Evolutionary conservation across 2,113 vertebrate species (phyloP), one percentile per base, ranked within the genome.

Genomic region (Martes martes): DNA sequence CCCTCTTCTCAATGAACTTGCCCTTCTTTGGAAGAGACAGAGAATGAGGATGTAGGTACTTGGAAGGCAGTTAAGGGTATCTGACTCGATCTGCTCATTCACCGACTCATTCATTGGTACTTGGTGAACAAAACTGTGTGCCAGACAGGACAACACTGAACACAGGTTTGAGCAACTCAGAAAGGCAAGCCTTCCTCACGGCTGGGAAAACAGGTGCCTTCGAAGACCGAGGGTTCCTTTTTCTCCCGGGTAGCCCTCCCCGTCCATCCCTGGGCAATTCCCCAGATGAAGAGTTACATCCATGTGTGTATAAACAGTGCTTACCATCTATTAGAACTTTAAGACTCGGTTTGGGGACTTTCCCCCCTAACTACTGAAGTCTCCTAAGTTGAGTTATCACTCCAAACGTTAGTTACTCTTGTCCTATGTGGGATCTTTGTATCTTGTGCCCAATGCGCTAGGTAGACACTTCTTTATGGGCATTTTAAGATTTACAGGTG

Each of bases 401-500:
- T 33, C 33, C 63, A 2, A 26, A 91, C 28, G 73, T 94, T 67
- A 19, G 13, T 42, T 91, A 14, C 47, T 55, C 0, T 42, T 79
- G 24, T 26, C n/a, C 26, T 61, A 14, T 4, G 28, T 88, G 74
- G 95, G 39, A 89, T 15, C 84, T 81, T 85, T 28, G 11, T 11
- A 14, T 19, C 79, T 95, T 23, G 74, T 16, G 18, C 80, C 95
- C 81, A 52, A 87, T 19, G 14, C 18, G 18, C 81, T 55, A 16
- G 69, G 52, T 21, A 84, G 80, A 36, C 4, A 21, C 93, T 82
- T 95, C 50, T 82, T 76, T 16, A 63, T 2, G 26, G 74, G 36
- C 92, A 74, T 4, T 23, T 26, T 83, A 97, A 93, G 94, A 94
- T 73, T 57, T 59, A 79, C 93, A 89, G 86, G 85, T 89, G 19